Base-by-base conservation (phyloP, 2,888 invertebrate species). In the Desoria tigrina region DNA sequence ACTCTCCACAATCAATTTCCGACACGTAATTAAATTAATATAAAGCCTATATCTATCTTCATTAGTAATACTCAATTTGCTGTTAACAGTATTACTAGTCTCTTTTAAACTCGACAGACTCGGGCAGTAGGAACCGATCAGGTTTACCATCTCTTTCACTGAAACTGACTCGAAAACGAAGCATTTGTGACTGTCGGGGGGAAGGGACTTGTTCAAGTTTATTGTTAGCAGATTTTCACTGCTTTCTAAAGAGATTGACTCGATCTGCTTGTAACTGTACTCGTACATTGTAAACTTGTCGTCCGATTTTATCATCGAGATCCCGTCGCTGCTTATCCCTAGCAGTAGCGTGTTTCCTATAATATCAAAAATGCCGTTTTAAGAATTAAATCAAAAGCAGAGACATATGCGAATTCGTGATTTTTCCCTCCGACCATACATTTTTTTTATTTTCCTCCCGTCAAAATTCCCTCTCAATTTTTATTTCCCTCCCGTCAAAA, bases 221-320 rank as follows among this genome's bases (percentile, higher is more conserved):
- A 96, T 87, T 0, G 94, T 94, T 50, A 96, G 88, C 73, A 95
- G 92, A 78, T 90, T 89, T 80, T 96, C 95, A 76, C 92, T 92
- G 0, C 94, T 92, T 79, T 95, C 94, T 76, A 95, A 83, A 80
- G 92, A 87, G 66, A 96, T 88, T 14, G 93, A 91, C 77, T 96
- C 95, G 55, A 96, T 90, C 79, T 94, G 94, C 69, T 84, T 86
- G 80, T 94, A 96, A 66, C 90, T 88, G 79, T 94, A 94, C 78
- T 95, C 94, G 61, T 92, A 91, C 24, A 95, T 82, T 1, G 95
- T 91, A 73, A 90, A 90, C 81, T 95, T 96, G 80, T 96, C 94
- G 71, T 92, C 89, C 0, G 93, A 89, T 76, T 94, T 90, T 62
- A 96, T 92, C 74, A 96, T 84, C 81, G 94, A 90, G 55, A 96